Evolutionary conservation across 2,888 invertebrate genomes (phyloP).

Genomic region (Stramonita haemastoma): DNA sequence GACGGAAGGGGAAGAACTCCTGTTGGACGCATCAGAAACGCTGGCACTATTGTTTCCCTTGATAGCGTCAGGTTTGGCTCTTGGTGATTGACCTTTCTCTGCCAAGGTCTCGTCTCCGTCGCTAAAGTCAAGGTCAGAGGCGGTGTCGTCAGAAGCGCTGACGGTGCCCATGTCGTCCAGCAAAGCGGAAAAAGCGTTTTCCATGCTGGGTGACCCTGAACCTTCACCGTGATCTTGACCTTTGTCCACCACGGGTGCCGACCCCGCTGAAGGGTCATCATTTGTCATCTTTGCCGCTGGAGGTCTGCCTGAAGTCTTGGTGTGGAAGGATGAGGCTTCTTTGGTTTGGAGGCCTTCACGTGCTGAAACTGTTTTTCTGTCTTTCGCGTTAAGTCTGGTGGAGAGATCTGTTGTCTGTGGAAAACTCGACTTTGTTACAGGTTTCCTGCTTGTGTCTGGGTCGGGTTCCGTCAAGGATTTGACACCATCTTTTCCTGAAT

Average conservation of each 20-base stretch:
- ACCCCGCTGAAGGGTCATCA: background rate
- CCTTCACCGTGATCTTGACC: background rate
- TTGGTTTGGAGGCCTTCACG: background rate
- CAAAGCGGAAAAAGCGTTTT: conserved; percentile 47
- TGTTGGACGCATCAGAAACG: background rate
- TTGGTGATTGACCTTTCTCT: background rate
- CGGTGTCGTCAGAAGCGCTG: conserved; percentile 46
- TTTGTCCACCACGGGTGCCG: background rate
- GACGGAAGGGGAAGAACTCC: background rate
- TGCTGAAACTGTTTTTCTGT: background rate
- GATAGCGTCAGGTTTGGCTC: background rate
- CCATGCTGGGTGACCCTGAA: conserved; percentile 31
- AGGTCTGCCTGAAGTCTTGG: background rate
- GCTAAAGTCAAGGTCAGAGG: conserved; percentile 48
- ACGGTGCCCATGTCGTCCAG: conserved; percentile 49
- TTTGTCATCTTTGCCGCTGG: background rate
- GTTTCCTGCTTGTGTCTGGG: background rate
- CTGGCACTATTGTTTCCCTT: background rate
- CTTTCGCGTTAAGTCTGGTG: background rate
- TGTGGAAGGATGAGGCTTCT: background rate
- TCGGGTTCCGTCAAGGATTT: background rate
- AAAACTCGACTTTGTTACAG: background rate
- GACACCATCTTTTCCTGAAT: background rate
- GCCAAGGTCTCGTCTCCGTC: conserved; percentile 11
- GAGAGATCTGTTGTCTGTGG: background rate